Conservation (phyloP, 2,113 vertebrate species). For the Poicephalus meyeri region DNA sequence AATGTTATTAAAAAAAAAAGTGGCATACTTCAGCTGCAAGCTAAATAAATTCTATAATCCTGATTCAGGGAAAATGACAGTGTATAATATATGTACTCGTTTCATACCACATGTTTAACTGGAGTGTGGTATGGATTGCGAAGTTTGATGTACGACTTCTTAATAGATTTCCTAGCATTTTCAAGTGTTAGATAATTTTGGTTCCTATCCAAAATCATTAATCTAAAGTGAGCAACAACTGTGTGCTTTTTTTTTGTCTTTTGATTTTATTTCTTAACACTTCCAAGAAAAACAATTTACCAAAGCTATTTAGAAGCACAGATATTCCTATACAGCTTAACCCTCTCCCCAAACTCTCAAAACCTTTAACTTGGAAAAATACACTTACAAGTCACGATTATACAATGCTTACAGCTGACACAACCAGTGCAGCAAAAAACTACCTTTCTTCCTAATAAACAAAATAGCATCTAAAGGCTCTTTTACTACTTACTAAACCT, state of each 20-base stretch:
- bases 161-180: background rate
- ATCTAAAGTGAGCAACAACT: background rate
- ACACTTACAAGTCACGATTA: background rate
- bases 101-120: background rate
- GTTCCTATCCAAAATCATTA: slow-evolving; percentile 1
- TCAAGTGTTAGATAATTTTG: slow-evolving; percentile 7
- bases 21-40: background rate
- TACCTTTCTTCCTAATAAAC: background rate
- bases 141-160: background rate
- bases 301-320: background rate
- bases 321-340: background rate
- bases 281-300: background rate
- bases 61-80: background rate
- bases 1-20: background rate
- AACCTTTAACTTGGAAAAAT: background rate
- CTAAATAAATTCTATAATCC: background rate
- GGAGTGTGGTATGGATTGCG: background rate
- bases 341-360: background rate
- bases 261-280: background rate
- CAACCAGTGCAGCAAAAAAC: background rate
- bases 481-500: background rate
- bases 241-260: background rate
- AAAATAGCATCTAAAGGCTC: background rate
- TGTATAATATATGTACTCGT: background rate
- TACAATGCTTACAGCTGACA: background rate